Percentiles rank a stretch among this genome's conserved stretches.
These are phyloP conservation scores for Mycalesis mineus DNA, from an alignment of 2,888 invertebrate genomes.

Conservation along the genomic window DNA sequence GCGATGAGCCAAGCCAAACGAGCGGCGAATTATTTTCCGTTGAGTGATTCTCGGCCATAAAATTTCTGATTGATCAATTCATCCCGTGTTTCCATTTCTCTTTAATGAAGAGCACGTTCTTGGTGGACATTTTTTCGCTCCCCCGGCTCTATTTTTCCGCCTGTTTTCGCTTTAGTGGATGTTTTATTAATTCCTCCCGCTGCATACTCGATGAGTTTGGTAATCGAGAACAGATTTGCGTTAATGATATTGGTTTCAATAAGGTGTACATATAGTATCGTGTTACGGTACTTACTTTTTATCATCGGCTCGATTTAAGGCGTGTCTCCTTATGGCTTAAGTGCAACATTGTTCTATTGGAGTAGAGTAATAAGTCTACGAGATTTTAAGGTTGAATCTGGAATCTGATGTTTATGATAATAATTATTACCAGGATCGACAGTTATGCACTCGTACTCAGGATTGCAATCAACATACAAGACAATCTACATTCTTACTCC, in stretches of 20 bases:
- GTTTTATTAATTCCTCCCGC: constrained; percentile 70
- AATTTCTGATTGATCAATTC: constrained; percentile 78
- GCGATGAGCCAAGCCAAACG: constrained; percentile 73
- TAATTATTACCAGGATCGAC: too few species aligned
- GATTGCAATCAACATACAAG: too few species aligned
- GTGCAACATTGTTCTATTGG: too few species aligned
- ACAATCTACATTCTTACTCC: too few species aligned
- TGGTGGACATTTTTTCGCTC: constrained; percentile 56
- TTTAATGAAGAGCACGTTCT: constrained; percentile 73
- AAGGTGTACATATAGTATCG: too few species aligned
- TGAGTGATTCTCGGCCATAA: constrained; percentile 77
- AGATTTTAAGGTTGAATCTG: too few species aligned
- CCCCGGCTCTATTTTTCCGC: constrained; percentile 69
- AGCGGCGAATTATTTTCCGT: constrained; percentile 75
- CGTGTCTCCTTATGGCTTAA: too few species aligned
- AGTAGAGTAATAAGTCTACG: too few species aligned
- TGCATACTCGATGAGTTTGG: constrained; percentile 42
- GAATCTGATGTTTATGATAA: too few species aligned
- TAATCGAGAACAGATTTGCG: constrained; percentile 56
- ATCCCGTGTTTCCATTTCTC: constrained; percentile 69
- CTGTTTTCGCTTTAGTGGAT: constrained; percentile 72
- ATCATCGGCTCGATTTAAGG: too few species aligned
- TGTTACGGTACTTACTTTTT: too few species aligned
- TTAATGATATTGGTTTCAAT: constrained; percentile 6
- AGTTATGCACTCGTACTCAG: too few species aligned